Conservation (phyloP, 2,797 vertebrate species). For the Anableps anableps region DNA sequence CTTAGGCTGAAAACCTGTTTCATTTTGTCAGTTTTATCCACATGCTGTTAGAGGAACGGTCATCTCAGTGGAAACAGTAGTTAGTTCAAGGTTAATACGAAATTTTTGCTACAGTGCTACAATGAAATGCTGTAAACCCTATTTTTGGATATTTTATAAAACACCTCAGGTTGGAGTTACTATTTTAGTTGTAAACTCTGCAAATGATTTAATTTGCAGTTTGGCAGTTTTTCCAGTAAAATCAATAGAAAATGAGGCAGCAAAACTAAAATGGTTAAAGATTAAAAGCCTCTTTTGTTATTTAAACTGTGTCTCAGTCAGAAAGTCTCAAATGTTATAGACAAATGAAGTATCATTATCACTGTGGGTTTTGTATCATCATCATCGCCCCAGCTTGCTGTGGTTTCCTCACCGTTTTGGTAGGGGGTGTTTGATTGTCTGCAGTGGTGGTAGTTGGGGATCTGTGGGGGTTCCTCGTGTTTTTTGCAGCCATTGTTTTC, state of each 20-base stretch:
- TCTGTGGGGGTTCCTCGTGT: conserved; percentile 55
- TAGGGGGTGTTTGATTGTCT: conserved; percentile 76
- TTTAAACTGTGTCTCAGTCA: conserved; percentile 43
- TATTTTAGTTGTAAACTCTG: conserved; percentile 72
- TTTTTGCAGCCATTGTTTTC: conserved; percentile 52
- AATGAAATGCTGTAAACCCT: conserved; percentile 60
- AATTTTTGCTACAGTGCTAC: conserved; percentile 12
- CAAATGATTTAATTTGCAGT: conserved; percentile 68
- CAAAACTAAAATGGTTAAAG: conserved; percentile 48
- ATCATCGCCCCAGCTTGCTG: conserved; percentile 61
- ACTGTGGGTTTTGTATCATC: conserved; percentile 62
- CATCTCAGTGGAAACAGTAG: conserved; percentile 19
- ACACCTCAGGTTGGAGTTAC: conserved; percentile 53
- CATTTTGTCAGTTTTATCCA: conserved; percentile 37
- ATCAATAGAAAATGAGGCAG: conserved; percentile 40
- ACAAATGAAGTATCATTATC: conserved; percentile 46
- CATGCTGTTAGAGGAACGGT: conserved; percentile 42
- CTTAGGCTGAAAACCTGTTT: conserved; percentile 26
- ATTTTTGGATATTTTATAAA: conserved; percentile 52
- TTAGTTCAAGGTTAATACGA: conserved; percentile 32
- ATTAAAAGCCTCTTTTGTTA: conserved; percentile 45
- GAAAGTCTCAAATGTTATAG: conserved; percentile 52
- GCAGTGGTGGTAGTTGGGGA: conserved; percentile 58
- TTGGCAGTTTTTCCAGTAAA: conserved; percentile 66
- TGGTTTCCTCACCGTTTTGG: conserved; percentile 69